Base-by-base conservation (phyloP, 2,888 invertebrate species). In the Thymelicus acteon region DNA sequence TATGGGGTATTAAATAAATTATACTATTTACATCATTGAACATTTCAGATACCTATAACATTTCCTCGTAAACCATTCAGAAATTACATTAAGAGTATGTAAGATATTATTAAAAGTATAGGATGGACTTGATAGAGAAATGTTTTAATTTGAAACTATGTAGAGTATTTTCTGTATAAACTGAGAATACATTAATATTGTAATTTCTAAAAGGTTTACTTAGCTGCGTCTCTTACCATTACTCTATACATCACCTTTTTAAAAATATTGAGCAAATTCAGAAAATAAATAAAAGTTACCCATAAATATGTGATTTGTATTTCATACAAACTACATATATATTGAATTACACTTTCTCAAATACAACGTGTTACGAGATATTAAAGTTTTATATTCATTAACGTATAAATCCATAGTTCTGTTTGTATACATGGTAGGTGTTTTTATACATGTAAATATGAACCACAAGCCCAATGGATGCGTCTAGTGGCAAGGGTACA, bases 251-350 rank as follows among this genome's bases (percentile, higher is more conserved):
- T 79, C 77, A 81, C 76, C 75, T 72, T 81, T 82, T 80, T 75
- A 78, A 81, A 76, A 81, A 82, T 79, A 79, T 89, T 89, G 89
- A 88, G 89, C 88, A 89, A 88, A 85, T 84, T 84, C 80, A 83
- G 81, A 85, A 80, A 81, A 81, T 72, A 74, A 65, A 62, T 47
- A 48, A 47, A 67, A 67, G 44, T 48, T 66, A 61, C 24, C 58
- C 58, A 49, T 19, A 66, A 66, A 44, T 58, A 65, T 65, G 66
- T 71, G 54, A 65, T 47, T 47, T 40, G 54, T n/a, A 67, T 67
- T 67, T 67, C 39, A 67, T 63, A 52, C 62, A 71, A 58, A 63
- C 48, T 69, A n/a, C 48, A 47, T 19, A 54, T 31, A 54, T 8
- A 54, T 54, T 5, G 24, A 54, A 4, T 8, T 54, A 54, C 24